Conservation (phyloP, 2,113 vertebrate genomes). For the Sus scrofa region T2T-Sscrofa CM000820.6:42120501-42121000, state of each 20-base stretch:
- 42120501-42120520: not conserved
- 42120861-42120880: conserved; percentile 26
- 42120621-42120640: not conserved
- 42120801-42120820: not conserved
- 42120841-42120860: not conserved
- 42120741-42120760: not conserved
- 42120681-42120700: not conserved
- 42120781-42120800: conserved; percentile 17
- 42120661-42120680: not conserved
- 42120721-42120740: not conserved
- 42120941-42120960: not conserved
- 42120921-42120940: not conserved
- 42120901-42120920: not conserved
- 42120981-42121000: not conserved
- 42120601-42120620: not conserved
- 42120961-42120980: not conserved
- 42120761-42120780: not conserved
- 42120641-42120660: not conserved
- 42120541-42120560: not conserved
- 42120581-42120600: not conserved
- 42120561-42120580: not conserved
- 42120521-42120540: not conserved
- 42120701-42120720: not conserved
- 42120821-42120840: conserved; percentile 33
- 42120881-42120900: not conserved